These are phyloP conservation scores for Thaumatotibia leucotreta DNA, from an alignment of 1,140 invertebrate genomes.

Conservation along the genomic window DNA sequence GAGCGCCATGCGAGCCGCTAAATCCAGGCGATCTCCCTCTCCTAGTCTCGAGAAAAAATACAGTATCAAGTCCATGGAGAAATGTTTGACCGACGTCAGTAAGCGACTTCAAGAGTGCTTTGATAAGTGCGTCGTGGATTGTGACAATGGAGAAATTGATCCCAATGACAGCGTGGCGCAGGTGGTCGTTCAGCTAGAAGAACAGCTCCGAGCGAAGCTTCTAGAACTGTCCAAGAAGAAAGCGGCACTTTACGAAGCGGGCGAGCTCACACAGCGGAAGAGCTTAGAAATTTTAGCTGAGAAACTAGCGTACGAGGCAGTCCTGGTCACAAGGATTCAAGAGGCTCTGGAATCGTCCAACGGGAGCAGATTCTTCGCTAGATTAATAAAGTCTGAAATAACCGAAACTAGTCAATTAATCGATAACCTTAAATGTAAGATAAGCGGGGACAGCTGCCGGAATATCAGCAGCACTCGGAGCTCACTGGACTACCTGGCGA, in stretches of 20 bases:
- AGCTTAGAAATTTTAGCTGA: slow-evolving; percentile 84
- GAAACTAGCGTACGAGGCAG: slow-evolving; percentile 85
- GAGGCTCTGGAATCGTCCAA: slow-evolving; percentile 75
- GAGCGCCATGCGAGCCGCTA: slow-evolving; percentile 75
- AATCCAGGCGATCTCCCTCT: slow-evolving; percentile 77
- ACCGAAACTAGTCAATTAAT: slow-evolving; percentile 86
- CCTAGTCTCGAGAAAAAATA: slow-evolving; percentile 78
- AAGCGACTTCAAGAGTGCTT: slow-evolving; percentile 77
- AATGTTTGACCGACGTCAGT: slow-evolving; percentile 77
- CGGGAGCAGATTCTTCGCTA: slow-evolving; percentile 75
- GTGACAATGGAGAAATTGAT: slow-evolving; percentile 62
- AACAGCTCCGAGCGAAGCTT: slow-evolving; percentile 81
- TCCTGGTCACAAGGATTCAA: slow-evolving; percentile 80
- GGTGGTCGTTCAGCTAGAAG: slow-evolving; percentile 81
- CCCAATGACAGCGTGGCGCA: slow-evolving; percentile 78
- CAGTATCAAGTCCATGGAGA: slow-evolving; percentile 78
- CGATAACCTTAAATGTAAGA: slow-evolving; percentile 81
- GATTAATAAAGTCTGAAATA: slow-evolving; percentile 79
- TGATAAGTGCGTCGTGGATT: slow-evolving; percentile 74
- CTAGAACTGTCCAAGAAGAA: slow-evolving; percentile 80
- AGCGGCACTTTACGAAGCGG: slow-evolving; percentile 77
- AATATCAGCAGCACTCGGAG: slow-evolving; percentile 73
- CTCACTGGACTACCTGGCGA: slow-evolving; percentile 80
- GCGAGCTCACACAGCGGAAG: slow-evolving; percentile 80
- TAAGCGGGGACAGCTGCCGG: slow-evolving; percentile 77